Conservation (phyloP, 2,113 vertebrate species). For the Centropus unirufus region DNA sequence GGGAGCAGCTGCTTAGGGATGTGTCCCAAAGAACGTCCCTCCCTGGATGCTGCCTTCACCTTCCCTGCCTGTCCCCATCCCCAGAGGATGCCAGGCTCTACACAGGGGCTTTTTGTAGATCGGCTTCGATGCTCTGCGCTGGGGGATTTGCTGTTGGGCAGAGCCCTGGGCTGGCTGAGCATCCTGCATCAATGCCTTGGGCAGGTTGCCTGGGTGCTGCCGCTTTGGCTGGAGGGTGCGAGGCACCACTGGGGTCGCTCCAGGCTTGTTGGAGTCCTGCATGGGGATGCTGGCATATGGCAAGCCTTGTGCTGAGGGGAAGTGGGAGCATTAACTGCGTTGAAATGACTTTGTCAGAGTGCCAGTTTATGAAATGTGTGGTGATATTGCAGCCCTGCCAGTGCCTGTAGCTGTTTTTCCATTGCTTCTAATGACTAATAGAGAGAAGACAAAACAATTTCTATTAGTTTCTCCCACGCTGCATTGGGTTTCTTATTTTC, state of each 20-base stretch:
- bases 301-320: neutral
- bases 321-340: neutral
- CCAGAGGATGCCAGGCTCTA: neutral
- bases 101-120: neutral
- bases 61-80: neutral
- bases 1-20: neutral
- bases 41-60: neutral
- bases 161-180: neutral
- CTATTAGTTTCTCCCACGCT: constrained; percentile 73
- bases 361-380: constrained; percentile 38
- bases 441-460: constrained; percentile 73
- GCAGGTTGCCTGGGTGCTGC: neutral
- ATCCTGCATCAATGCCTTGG: neutral
- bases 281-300: fast-evolving
- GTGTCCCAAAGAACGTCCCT: neutral
- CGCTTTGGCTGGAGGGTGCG: neutral
- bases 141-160: neutral
- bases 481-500: constrained; percentile 75
- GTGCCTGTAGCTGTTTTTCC: constrained; percentile 74
- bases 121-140: fast-evolving
- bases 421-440: constrained; percentile 75
- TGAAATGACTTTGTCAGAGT: constrained; percentile 27
- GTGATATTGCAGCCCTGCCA: constrained; percentile 45
- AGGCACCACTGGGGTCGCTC: neutral
- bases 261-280: neutral